phyloP scores from a whole-genome alignment of 1,140 invertebrate species.

The Caerostris darwini region DNA sequence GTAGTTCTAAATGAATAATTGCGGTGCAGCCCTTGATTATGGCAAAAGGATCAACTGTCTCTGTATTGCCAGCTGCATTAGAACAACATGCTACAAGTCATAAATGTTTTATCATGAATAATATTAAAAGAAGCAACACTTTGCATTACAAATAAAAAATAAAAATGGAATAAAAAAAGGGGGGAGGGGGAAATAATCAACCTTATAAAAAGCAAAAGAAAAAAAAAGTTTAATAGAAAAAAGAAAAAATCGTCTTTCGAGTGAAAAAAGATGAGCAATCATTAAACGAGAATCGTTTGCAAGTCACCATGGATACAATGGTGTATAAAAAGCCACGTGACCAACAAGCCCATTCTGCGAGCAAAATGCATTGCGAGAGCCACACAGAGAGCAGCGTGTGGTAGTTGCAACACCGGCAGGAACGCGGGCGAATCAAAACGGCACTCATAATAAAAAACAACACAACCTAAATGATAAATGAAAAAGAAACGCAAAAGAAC shows the following conservation, averaged over 20 bases:
- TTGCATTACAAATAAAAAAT: not conserved
- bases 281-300: constrained; percentile 46
- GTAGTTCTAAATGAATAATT: no score
- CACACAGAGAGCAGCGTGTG: not conserved
- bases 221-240: not conserved
- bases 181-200: not conserved
- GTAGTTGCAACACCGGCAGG: not conserved
- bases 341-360: not conserved
- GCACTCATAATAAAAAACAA: not conserved
- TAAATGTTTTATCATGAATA: not conserved
- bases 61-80: no score
- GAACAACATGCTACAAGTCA: not conserved
- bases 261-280: constrained; percentile 39
- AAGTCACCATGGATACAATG: constrained; percentile 18
- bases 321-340: constrained; percentile 41
- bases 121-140: not conserved
- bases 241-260: not conserved
- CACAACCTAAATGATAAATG: not conserved
- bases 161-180: not conserved
- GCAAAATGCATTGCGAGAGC: not conserved
- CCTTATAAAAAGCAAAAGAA: not conserved
- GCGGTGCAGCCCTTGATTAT: no score
- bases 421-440: no score
- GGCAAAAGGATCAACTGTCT: no score
- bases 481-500: constrained; percentile 37